Percentiles rank a stretch among this genome's conserved stretches.
Conservation (phyloP, 64 coral and sea anemone species). For the Stichodactyla mertensii region DNA sequence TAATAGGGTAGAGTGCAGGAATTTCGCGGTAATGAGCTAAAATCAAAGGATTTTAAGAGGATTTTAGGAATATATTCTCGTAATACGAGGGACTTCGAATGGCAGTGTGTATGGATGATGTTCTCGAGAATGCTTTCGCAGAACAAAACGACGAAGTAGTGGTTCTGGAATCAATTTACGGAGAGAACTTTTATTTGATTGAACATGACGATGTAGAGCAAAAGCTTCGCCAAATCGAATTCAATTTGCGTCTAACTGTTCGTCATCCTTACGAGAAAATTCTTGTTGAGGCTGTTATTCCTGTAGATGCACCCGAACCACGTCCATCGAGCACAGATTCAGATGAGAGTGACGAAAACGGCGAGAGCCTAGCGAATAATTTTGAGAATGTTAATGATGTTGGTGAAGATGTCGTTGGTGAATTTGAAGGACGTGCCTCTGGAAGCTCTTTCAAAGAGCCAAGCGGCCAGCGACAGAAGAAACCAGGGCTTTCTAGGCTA, state of each 20-base stretch:
- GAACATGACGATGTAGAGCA: constrained; percentile 10
- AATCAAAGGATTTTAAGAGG: too few species aligned
- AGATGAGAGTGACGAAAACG: constrained; percentile 5
- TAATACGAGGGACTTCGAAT: neutral
- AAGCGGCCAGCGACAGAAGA: neutral
- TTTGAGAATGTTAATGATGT: neutral
- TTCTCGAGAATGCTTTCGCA: constrained; percentile 9
- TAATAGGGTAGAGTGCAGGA: too few species aligned
- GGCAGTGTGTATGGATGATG: constrained; percentile 47
- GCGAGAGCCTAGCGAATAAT: neutral
- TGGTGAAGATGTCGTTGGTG: neutral
- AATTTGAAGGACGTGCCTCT: neutral
- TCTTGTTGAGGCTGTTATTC: constrained; percentile 58
- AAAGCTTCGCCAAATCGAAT: constrained; percentile 15
- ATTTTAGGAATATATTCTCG: too few species aligned
- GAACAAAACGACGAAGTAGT: constrained; percentile 79
- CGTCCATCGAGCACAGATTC: neutral
- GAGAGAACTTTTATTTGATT: constrained; percentile 43
- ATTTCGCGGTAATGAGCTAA: too few species aligned
- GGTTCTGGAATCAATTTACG: constrained; percentile 69
- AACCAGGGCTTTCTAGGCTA: constrained; percentile 34
- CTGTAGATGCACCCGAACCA: constrained; percentile 19
- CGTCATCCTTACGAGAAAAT: constrained; percentile 51
- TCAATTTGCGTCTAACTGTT: constrained; percentile 59
- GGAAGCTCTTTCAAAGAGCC: neutral